phyloP scores from a whole-genome alignment of 2,113 vertebrate species.

The Thamnaconus septentrionalis region DNA sequence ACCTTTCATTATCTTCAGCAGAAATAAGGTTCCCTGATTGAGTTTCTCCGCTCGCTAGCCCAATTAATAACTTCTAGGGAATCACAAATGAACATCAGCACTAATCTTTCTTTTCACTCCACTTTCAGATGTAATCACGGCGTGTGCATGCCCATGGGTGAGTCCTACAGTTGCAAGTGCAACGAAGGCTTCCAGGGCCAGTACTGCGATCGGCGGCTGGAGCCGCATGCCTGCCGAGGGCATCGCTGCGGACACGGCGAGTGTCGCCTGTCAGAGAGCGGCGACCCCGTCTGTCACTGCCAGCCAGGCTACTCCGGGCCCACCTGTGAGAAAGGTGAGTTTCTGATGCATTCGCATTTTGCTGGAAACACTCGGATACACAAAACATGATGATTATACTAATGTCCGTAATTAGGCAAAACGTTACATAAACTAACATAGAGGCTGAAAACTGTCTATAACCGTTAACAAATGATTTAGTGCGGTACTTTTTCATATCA shows the following conservation, averaged over 20 bases:
- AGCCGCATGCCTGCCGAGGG: conserved; percentile 83
- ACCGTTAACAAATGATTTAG: too few species aligned
- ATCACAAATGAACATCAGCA: too few species aligned
- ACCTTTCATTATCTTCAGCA: too few species aligned
- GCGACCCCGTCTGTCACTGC: conserved; percentile 86
- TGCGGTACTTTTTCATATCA: too few species aligned
- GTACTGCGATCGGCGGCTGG: conserved; percentile 85
- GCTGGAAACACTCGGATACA: too few species aligned
- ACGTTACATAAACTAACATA: background rate
- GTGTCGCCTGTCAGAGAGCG: conserved; percentile 82
- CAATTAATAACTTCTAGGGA: too few species aligned
- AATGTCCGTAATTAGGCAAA: too few species aligned
- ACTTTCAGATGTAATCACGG: conserved; percentile 86
- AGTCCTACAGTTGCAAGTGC: conserved; percentile 87
- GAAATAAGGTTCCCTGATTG: too few species aligned
- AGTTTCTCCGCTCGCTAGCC: too few species aligned
- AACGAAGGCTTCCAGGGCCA: conserved; percentile 83
- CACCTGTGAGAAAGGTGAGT: conserved; percentile 85
- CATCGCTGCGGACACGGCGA: conserved; percentile 86
- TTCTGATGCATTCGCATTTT: too few species aligned
- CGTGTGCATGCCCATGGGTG: conserved; percentile 75
- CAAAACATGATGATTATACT: too few species aligned
- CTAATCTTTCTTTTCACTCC: background rate
- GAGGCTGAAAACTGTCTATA: too few species aligned
- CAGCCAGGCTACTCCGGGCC: conserved; percentile 82